These are phyloP conservation scores for Chondrilla cf. caribensis DNA, from an alignment of 37 sponge, comb jelly and placozoan genomes.

Conservation along the genomic window DNA sequence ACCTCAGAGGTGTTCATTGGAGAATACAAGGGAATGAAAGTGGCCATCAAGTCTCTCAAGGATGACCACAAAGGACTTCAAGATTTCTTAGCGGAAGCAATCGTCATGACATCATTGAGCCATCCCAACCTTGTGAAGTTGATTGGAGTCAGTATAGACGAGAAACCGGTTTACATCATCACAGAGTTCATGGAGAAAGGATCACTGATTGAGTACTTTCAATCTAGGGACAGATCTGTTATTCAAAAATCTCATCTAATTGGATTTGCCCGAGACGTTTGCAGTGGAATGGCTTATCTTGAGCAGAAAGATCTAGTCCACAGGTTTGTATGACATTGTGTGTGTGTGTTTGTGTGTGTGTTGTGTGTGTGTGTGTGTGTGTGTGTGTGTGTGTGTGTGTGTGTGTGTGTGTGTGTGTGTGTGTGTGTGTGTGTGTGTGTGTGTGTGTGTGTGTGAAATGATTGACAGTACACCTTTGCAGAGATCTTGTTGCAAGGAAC, in stretches of 20 bases:
- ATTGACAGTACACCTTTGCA: not conserved
- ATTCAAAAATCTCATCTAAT: constrained; percentile 29
- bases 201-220: constrained; percentile 57
- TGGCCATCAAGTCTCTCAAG: constrained; percentile 94
- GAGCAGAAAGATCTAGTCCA: constrained; percentile 48
- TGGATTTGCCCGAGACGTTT: constrained; percentile 38
- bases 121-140: constrained; percentile 65
- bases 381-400: constrained; percentile 7
- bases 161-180: constrained; percentile 49
- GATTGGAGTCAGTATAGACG: constrained; percentile 60
- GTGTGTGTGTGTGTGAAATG: not conserved
- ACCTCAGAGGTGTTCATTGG: constrained; percentile 87
- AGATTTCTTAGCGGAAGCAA: constrained; percentile 88
- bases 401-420: constrained; percentile 4
- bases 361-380: not conserved
- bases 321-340: constrained; percentile 20
- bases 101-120: constrained; percentile 81
- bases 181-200: constrained; percentile 80
- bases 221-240: constrained; percentile 68
- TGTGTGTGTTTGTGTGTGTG: not conserved
- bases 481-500: constrained; percentile 90
- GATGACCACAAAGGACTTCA: constrained; percentile 63
- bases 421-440: constrained; percentile 3
- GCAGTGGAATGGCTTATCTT: constrained; percentile 51
- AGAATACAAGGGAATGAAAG: constrained; percentile 71